phyloP scores from a whole-genome alignment of 2,797 vertebrate species.

The Xiphophorus birchmanni region DNA sequence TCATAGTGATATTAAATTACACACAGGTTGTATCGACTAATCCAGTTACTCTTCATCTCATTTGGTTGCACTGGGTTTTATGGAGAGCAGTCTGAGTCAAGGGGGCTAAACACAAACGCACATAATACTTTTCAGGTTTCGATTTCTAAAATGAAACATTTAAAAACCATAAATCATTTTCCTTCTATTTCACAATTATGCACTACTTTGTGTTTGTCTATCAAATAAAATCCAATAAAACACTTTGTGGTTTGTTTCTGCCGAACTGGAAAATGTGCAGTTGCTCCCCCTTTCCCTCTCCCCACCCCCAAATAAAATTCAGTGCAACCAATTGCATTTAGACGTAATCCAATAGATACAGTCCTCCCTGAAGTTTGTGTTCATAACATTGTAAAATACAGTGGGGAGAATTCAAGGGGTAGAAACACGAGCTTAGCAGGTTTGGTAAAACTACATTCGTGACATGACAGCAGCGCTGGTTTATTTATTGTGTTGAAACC shows the following conservation, averaged over 20 bases:
- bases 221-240: not conserved
- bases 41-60: not conserved
- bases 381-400: not conserved
- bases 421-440: not conserved
- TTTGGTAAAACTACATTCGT: not conserved
- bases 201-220: not conserved
- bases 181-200: not conserved
- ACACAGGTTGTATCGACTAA: not conserved
- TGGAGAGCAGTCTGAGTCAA: not conserved
- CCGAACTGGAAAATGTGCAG: not conserved
- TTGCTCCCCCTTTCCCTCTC: not conserved
- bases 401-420: not conserved
- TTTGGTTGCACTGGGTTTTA: not conserved
- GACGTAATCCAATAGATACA: not conserved
- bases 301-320: not conserved
- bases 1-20: not conserved
- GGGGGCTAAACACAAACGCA: not conserved
- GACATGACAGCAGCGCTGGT: not conserved
- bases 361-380: not conserved
- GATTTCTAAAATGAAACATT: not conserved
- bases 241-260: not conserved
- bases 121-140: not conserved
- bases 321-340: not conserved
- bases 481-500: conserved; percentile 2
- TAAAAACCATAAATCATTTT: not conserved